phyloP scores from a whole-genome alignment of 2,888 invertebrate species.

The Sesamia inferens region DNA sequence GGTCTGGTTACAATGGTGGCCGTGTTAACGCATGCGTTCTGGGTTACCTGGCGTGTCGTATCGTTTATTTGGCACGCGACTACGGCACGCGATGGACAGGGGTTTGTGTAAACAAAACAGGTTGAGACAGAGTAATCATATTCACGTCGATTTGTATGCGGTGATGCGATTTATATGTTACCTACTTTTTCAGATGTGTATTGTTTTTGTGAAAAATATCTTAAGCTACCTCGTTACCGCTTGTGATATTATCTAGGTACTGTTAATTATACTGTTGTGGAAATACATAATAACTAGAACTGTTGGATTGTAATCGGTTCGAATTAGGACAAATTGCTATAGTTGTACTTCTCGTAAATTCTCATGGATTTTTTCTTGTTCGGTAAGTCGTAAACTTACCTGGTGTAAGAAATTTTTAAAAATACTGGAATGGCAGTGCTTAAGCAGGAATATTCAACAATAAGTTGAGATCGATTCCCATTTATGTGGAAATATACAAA shows the following conservation, averaged over 20 bases:
- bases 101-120: constrained; percentile 32
- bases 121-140: constrained; percentile 9
- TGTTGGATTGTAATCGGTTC: neutral
- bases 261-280: too few species aligned
- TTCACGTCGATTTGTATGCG: constrained; percentile 4
- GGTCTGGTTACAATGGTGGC: constrained; percentile 68
- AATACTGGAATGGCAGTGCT: neutral
- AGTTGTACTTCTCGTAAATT: neutral
- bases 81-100: constrained; percentile 53
- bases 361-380: neutral
- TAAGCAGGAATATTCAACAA: neutral
- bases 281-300: neutral
- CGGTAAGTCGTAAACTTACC: too few species aligned
- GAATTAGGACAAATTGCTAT: neutral
- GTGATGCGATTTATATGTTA: constrained; percentile 2
- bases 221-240: neutral
- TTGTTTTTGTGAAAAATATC: neutral
- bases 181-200: neutral
- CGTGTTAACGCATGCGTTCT: constrained; percentile 72
- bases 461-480: neutral
- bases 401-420: neutral
- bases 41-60: constrained; percentile 63
- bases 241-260: neutral
- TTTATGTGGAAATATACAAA: neutral
- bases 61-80: constrained; percentile 72